Conservation (phyloP, 2,797 vertebrate species). For the Brachymystax lenok region DNA sequence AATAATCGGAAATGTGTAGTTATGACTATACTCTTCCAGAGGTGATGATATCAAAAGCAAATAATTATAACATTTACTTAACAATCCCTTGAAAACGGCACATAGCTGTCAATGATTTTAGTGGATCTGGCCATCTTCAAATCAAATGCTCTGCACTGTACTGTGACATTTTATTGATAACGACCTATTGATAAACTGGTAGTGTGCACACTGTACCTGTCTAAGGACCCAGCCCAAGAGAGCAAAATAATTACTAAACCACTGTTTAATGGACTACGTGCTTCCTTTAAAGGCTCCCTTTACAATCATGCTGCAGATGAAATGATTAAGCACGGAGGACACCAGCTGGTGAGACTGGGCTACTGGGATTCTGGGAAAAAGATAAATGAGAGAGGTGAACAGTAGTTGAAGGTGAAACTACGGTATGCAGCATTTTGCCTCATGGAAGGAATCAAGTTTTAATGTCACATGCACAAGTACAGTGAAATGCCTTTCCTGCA, state of each 20-base stretch:
- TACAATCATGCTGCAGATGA: background rate
- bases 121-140: too few species aligned
- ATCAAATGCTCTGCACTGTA: too few species aligned
- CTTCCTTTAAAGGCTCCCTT: constrained; percentile 4
- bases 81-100: too few species aligned
- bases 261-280: background rate
- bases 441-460: background rate
- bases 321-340: background rate
- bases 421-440: constrained; percentile 1
- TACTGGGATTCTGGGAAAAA: background rate
- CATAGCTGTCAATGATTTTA: too few species aligned
- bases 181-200: background rate
- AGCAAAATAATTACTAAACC: background rate
- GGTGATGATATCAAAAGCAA: too few species aligned
- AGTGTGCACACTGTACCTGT: background rate
- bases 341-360: constrained; percentile 1
- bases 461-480: background rate
- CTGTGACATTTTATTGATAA: too few species aligned
- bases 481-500: too few species aligned
- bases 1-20: too few species aligned
- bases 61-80: too few species aligned
- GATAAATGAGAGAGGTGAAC: background rate
- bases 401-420: constrained; percentile 12
- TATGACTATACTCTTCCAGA: too few species aligned
- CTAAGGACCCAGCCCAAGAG: background rate